phyloP scores from a whole-genome alignment of 2,888 invertebrate genomes.

The Ecliptopera silaceata region DNA sequence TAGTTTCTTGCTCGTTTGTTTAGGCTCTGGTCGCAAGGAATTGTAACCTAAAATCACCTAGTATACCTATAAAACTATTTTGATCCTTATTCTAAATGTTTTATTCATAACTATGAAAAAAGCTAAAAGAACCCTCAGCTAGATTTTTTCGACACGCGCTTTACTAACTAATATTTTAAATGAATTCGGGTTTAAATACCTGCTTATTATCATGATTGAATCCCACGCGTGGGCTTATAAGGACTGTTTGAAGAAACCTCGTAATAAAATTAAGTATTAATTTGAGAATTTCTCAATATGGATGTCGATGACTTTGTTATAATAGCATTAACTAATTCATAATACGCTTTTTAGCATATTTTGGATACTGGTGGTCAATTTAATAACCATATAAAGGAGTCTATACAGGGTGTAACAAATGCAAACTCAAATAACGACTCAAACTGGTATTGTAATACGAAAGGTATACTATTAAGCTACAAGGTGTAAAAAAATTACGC shows the following conservation, averaged over 20 bases:
- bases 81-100: no score
- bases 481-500: no score
- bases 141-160: neutral
- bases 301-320: slow-evolving; percentile 11
- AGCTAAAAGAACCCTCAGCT: slow-evolving; percentile 2
- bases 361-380: neutral
- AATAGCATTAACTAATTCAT: slow-evolving; percentile 10
- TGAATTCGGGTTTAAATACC: slow-evolving; percentile 33
- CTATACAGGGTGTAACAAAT: no score
- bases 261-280: slow-evolving; percentile 29
- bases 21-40: no score
- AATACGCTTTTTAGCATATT: neutral
- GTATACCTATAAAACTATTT: no score
- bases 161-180: slow-evolving; percentile 25
- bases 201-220: slow-evolving; percentile 38
- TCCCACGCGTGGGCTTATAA: slow-evolving; percentile 34
- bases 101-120: no score
- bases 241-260: slow-evolving; percentile 29
- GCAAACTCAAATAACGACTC: no score
- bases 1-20: no score
- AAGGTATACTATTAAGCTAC: no score
- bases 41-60: no score
- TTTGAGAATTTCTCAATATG: slow-evolving; percentile 13
- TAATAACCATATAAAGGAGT: neutral
- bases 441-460: no score